These are phyloP conservation scores for Rhagoletis pomonella DNA, from an alignment of 1,140 invertebrate species.

Conservation along the genomic window DNA sequence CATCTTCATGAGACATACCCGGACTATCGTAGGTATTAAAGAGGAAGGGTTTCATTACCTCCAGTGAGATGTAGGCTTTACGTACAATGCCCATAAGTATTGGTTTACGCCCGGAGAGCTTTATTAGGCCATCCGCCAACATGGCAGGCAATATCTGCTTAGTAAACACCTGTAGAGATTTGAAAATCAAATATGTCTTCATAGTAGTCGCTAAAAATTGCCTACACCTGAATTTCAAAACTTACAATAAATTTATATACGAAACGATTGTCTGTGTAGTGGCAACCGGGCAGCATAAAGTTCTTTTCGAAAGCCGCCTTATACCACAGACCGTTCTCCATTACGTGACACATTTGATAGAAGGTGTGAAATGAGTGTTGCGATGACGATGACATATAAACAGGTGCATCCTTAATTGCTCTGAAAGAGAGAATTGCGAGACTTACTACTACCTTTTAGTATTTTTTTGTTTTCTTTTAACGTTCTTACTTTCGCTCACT, in stretches of 20 bases:
- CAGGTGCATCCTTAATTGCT: conserved; percentile 56
- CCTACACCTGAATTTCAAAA: not conserved
- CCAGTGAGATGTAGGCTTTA: conserved; percentile 64
- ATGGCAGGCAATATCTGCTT: conserved; percentile 65
- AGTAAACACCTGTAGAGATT: conserved; percentile 15
- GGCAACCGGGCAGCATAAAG: conserved; percentile 61
- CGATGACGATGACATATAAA: conserved; percentile 63
- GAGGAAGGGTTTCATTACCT: conserved; percentile 70
- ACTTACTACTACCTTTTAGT: no score
- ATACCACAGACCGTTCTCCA: conserved; percentile 58
- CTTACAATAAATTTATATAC: conserved; percentile 63
- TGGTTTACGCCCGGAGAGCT: conserved; percentile 59
- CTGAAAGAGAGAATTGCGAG: not conserved
- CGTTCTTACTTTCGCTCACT: not conserved
- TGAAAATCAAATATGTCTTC: not conserved
- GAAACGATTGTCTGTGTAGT: conserved; percentile 62
- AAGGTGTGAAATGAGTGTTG: conserved; percentile 61
- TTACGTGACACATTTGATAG: conserved; percentile 61
- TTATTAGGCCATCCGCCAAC: conserved; percentile 60
- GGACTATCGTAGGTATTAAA: conserved; percentile 67
- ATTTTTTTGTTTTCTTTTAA: no score
- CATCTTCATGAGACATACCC: conserved; percentile 58
- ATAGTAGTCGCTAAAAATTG: no score
- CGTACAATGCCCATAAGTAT: conserved; percentile 62
- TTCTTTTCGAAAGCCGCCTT: conserved; percentile 62